Conservation (phyloP, 1,140 invertebrate species). For the Proales similis region DNA sequence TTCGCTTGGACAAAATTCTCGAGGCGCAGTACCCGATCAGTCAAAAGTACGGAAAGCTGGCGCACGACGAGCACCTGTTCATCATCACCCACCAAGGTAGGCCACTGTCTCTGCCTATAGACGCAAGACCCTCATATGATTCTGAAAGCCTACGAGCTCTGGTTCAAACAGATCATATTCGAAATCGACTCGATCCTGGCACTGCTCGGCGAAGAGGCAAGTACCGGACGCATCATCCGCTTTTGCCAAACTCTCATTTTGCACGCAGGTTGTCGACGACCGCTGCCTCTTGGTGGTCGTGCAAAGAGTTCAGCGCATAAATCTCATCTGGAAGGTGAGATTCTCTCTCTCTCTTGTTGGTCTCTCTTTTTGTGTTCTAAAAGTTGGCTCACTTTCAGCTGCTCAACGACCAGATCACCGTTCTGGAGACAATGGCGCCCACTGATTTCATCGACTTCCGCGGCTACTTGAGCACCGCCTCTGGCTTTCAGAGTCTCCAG, state of each 20-base stretch:
- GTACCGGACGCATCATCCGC: neutral
- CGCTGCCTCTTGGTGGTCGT: conserved; percentile 83
- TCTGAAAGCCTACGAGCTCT: conserved; percentile 84
- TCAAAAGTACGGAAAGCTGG: conserved; percentile 60
- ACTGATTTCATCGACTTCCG: conserved; percentile 92
- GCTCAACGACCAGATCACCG: conserved; percentile 88
- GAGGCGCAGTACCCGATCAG: conserved; percentile 75
- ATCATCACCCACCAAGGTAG: conserved; percentile 94
- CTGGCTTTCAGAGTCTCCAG: conserved; percentile 93
- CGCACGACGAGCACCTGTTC: conserved; percentile 95
- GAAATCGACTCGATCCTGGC: conserved; percentile 84
- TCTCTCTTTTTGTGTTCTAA: neutral
- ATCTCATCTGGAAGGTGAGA: conserved; percentile 83
- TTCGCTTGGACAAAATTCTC: conserved; percentile 74
- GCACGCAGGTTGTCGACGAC: conserved; percentile 67
- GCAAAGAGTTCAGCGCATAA: conserved; percentile 79
- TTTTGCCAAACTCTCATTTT: conserved; percentile 4
- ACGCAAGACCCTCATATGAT: conserved; percentile 14
- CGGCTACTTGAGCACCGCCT: conserved; percentile 80
- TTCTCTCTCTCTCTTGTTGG: neutral
- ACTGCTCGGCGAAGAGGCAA: conserved; percentile 61
- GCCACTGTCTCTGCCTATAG: neutral
- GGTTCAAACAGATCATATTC: conserved; percentile 98
- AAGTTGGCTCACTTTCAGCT: conserved; percentile 59
- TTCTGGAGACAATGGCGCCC: conserved; percentile 95